Evolutionary conservation across 2,888 invertebrate species (phyloP).

Genomic region (Tenodera sinensis): DNA sequence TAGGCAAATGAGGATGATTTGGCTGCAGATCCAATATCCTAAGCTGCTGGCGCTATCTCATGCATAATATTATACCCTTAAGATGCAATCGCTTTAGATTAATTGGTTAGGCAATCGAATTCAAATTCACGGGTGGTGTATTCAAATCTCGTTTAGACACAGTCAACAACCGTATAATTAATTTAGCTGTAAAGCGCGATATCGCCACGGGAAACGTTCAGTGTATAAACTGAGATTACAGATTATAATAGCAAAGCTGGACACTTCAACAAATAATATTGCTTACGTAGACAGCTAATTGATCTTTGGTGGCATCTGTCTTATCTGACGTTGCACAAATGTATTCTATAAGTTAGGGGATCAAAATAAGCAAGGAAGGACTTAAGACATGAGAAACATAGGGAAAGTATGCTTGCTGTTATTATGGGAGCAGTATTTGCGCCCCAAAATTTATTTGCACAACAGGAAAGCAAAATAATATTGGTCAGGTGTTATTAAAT

Average conservation of each 20-base stretch:
- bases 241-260: neutral
- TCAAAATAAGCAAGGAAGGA: too few species aligned
- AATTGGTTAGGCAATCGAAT: neutral
- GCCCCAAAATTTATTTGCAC: too few species aligned
- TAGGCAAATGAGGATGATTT: neutral
- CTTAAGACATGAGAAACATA: too few species aligned
- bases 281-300: too few species aligned
- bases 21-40: neutral
- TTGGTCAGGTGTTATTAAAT: too few species aligned
- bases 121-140: neutral
- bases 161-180: neutral
- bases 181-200: neutral
- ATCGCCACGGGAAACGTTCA: neutral
- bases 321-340: too few species aligned
- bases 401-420: too few species aligned
- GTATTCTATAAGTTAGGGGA: too few species aligned
- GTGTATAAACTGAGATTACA: neutral
- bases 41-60: neutral
- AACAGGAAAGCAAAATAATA: too few species aligned
- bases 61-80: neutral
- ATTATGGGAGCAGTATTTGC: too few species aligned
- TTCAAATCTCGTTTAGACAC: neutral
- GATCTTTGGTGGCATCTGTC: too few species aligned
- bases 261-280: neutral
- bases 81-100: neutral